A percentile compares a stretch with the other conserved stretches of the same genome.
These are phyloP conservation scores for Lateolabrax maculatus DNA, from an alignment of 2,797 vertebrate genomes.

Conservation along the genomic window DNA sequence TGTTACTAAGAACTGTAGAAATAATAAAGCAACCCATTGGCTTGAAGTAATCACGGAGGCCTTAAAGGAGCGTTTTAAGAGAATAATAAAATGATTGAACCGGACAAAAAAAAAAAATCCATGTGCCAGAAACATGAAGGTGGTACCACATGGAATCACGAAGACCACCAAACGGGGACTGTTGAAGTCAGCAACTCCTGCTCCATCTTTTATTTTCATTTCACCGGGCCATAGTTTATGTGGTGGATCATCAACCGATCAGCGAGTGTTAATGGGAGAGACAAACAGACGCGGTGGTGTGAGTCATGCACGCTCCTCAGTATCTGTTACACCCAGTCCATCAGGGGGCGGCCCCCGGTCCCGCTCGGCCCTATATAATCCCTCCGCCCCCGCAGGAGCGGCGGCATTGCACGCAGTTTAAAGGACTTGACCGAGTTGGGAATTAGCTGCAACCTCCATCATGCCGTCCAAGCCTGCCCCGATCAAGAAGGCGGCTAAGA, in stretches of 20 bases:
- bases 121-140: too few species aligned
- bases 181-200: too few species aligned
- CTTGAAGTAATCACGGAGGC: not conserved
- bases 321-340: slow-evolving; percentile 67
- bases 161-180: too few species aligned
- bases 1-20: not conserved
- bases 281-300: slow-evolving; percentile 40
- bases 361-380: slow-evolving; percentile 73
- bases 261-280: slow-evolving; percentile 33
- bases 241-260: not conserved
- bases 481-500: slow-evolving; percentile 86
- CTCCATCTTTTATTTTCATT: not conserved
- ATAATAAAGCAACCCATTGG: not conserved
- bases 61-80: not conserved
- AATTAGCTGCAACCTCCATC: slow-evolving; percentile 76
- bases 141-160: too few species aligned
- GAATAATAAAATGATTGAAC: too few species aligned
- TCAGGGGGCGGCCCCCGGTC: slow-evolving; percentile 70
- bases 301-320: slow-evolving; percentile 50
- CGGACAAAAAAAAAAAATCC: too few species aligned
- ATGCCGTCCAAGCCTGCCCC: slow-evolving; percentile 91
- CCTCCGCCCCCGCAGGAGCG: slow-evolving; percentile 22
- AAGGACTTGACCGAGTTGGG: slow-evolving; percentile 78
- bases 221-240: not conserved
- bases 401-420: slow-evolving; percentile 76